A percentile compares a stretch with the other conserved stretches of the same genome.
phyloP scores from a whole-genome alignment of 2,797 vertebrate genomes.

The Pantherophis alleghaniensis region DNA sequence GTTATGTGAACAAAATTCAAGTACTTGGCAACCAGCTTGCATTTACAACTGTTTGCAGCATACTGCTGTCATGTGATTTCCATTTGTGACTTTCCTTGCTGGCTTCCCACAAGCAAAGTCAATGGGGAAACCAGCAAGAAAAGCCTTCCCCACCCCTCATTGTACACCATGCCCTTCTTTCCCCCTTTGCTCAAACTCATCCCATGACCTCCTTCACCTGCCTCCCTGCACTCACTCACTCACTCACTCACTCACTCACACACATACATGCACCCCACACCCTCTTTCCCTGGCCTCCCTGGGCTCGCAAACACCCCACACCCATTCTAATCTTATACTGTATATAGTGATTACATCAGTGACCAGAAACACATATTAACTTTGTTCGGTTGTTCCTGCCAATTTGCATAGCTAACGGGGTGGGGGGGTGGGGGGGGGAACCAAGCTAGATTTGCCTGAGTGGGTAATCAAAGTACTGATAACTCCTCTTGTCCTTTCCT shows the following conservation, averaged over 20 bases:
- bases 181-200: background rate
- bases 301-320: background rate
- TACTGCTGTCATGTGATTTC: background rate
- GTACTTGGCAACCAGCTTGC: background rate
- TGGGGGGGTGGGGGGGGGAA: fast-evolving
- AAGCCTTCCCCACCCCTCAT: background rate
- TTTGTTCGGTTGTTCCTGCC: background rate
- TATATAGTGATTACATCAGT: background rate
- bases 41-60: background rate
- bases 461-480: background rate
- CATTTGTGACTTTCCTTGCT: background rate
- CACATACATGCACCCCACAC: background rate
- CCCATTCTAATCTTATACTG: background rate
- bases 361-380: background rate
- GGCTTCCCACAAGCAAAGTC: background rate
- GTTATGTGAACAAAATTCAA: background rate
- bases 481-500: background rate
- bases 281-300: background rate
- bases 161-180: background rate
- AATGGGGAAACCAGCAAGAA: background rate
- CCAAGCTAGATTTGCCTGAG: background rate
- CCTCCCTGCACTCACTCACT: background rate
- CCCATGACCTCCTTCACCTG: background rate
- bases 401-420: background rate
- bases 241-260: background rate